A percentile compares a stretch with the other conserved stretches of the same genome.
phyloP scores from a whole-genome alignment of 2,888 invertebrate genomes.

The Camponotus fellah region DNA sequence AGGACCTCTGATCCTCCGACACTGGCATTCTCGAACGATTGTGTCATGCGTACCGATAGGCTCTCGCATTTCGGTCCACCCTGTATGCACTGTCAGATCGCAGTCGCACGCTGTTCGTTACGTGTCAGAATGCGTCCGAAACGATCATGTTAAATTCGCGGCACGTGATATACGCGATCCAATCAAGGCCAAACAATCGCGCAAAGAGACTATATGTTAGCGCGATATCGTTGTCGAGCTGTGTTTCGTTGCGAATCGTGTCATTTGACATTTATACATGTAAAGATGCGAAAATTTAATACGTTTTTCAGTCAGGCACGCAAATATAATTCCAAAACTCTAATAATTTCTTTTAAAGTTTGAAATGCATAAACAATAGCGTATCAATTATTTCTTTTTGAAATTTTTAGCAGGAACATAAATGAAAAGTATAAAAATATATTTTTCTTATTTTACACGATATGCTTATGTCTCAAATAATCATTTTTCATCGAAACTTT shows the following conservation, averaged over 20 bases:
- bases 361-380: not conserved
- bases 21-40: constrained; percentile 77
- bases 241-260: not conserved
- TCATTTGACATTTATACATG: constrained; percentile 12
- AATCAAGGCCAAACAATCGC: constrained; percentile 38
- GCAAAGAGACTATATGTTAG: not conserved
- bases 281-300: not conserved
- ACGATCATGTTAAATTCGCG: constrained; percentile 42
- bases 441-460: not conserved
- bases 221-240: constrained; percentile 19
- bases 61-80: constrained; percentile 67
- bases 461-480: not conserved
- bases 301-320: not conserved
- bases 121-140: constrained; percentile 58
- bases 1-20: constrained; percentile 72
- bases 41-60: constrained; percentile 76
- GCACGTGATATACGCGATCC: constrained; percentile 35
- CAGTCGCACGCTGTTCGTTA: constrained; percentile 68
- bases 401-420: too few relatives aligned
- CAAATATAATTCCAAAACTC: not conserved
- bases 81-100: constrained; percentile 59
- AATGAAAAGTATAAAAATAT: not conserved
- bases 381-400: not conserved
- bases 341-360: not conserved
- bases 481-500: not conserved